phyloP scores from a whole-genome alignment of 2,888 invertebrate species.

The Amitus sp. region DNA sequence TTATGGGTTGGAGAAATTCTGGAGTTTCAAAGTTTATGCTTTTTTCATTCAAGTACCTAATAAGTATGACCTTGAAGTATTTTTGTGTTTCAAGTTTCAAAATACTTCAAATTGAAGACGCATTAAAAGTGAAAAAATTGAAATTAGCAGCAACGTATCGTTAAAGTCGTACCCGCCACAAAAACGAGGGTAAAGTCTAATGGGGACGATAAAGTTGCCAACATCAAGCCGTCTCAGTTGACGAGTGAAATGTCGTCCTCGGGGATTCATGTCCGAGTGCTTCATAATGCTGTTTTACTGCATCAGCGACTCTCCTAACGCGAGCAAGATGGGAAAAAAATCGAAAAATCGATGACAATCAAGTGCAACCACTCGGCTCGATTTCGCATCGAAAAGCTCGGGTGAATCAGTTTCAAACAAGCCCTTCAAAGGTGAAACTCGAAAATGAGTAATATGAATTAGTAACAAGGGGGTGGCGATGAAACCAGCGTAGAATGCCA shows the following conservation, averaged over 20 bases:
- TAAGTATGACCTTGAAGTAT: no score
- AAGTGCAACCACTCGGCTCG: no score
- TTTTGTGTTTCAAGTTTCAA: no score
- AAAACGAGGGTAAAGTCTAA: constrained; percentile 8
- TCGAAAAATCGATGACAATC: neutral
- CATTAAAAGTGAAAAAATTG: neutral
- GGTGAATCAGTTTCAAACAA: no score
- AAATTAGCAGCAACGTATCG: constrained; percentile 9
- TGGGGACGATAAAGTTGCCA: constrained; percentile 14
- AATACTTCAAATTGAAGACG: no score
- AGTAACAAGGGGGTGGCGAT: neutral
- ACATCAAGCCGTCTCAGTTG: neutral
- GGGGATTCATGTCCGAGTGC: neutral
- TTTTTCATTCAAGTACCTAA: no score
- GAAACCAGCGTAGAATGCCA: neutral
- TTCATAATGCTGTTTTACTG: constrained; percentile 6
- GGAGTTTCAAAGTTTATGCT: no score
- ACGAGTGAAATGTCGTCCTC: constrained; percentile 6
- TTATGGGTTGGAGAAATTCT: no score
- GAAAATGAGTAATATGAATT: neutral
- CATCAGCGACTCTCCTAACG: neutral
- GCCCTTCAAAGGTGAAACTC: no score
- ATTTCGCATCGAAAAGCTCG: no score
- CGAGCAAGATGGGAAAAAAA: neutral
- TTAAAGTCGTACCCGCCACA: constrained; percentile 6